Conservation (phyloP, 2,888 invertebrate genomes). For the Trichogramma evanescens region DNA sequence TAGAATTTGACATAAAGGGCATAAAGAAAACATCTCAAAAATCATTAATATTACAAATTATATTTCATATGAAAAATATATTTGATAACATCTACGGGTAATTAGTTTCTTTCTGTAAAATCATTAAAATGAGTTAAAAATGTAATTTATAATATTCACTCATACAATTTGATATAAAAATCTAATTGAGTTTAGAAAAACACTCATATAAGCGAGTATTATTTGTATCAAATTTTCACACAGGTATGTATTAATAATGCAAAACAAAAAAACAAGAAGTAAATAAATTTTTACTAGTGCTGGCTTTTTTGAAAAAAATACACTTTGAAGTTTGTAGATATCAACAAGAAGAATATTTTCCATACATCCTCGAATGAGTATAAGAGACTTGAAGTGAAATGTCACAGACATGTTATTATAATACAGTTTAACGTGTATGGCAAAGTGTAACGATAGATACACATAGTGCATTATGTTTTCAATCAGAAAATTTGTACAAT, state of each 20-base stretch:
- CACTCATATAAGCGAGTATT: too few relatives aligned
- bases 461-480: constrained; percentile 25
- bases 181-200: too few relatives aligned
- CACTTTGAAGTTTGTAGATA: too few relatives aligned
- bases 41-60: background rate
- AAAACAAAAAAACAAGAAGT: too few relatives aligned
- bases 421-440: constrained; percentile 40
- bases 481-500: constrained; percentile 39
- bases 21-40: background rate
- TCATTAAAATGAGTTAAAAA: background rate
- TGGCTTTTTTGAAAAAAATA: too few relatives aligned
- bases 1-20: background rate
- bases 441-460: constrained; percentile 41
- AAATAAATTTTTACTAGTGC: too few relatives aligned
- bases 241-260: too few relatives aligned
- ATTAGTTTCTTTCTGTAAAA: background rate
- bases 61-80: background rate
- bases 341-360: too few relatives aligned
- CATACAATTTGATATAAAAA: too few relatives aligned
- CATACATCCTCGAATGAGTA: too few relatives aligned
- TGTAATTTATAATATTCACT: background rate
- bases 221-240: too few relatives aligned
- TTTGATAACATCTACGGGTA: background rate
- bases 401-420: constrained; percentile 25
- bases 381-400: too few relatives aligned